Conservation (phyloP, 2,113 vertebrate genomes). For the Coreoperca whiteheadi region DNA sequence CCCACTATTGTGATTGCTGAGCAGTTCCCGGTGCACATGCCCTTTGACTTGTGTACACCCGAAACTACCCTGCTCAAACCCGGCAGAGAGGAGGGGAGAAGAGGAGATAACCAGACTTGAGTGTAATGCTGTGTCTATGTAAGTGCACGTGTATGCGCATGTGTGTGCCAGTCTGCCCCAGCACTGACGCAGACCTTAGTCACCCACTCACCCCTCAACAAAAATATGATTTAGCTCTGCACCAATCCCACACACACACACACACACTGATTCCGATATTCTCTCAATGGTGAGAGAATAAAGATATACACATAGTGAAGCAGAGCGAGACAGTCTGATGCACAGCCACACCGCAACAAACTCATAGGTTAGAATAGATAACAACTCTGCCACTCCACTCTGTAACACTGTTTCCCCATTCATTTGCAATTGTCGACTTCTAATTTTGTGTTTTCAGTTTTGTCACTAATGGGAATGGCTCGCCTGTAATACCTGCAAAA, state of each 20-base stretch:
- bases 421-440: neutral
- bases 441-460: conserved; percentile 2
- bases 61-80: conserved; percentile 18
- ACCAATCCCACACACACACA: conserved; percentile 38
- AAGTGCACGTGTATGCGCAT: neutral
- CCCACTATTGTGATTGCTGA: conserved; percentile 46
- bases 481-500: conserved; percentile 42
- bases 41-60: conserved; percentile 59
- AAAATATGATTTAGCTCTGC: conserved; percentile 68
- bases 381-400: neutral
- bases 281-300: conserved; percentile 12
- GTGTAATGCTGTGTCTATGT: neutral
- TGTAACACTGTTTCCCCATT: neutral
- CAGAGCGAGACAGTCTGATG: conserved; percentile 10
- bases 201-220: conserved; percentile 61
- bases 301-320: conserved; percentile 11
- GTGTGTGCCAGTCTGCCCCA: neutral
- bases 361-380: neutral
- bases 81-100: neutral
- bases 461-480: conserved; percentile 12
- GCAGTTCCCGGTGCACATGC: conserved; percentile 38
- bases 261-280: neutral
- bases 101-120: neutral
- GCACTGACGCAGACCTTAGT: conserved; percentile 53
- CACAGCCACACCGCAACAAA: neutral